A percentile compares a stretch with the other conserved stretches of the same genome.
These are phyloP conservation scores for Oligia latruncula DNA, from an alignment of 2,888 invertebrate species.

Conservation along the genomic window DNA sequence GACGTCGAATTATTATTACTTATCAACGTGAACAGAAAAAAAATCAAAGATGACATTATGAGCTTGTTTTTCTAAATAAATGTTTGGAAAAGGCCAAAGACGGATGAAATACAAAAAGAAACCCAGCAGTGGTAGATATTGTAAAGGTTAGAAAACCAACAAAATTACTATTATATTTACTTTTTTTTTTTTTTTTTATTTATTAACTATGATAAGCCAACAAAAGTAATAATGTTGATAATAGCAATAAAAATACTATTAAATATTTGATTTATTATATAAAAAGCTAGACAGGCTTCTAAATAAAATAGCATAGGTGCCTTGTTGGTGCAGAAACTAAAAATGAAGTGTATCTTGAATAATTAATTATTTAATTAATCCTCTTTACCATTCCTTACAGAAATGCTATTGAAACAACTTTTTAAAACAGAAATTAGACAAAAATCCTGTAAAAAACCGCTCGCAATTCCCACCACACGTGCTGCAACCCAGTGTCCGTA, in stretches of 20 bases:
- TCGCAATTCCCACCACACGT: slow-evolving; percentile 10
- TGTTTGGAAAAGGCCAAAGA: not conserved
- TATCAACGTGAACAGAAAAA: not conserved
- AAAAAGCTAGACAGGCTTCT: not conserved
- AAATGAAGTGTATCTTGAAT: not conserved
- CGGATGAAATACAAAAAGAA: not conserved
- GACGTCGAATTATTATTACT: not conserved
- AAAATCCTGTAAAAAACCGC: slow-evolving; percentile 12
- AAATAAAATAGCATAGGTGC: not conserved
- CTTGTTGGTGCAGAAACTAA: not conserved
- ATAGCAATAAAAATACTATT: not conserved
- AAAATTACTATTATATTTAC: no score
- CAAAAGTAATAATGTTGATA: no score
- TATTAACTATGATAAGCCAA: not conserved
- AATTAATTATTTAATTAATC: no score
- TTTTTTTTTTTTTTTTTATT: no score
- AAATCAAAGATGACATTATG: not conserved
- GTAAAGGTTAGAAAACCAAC: not conserved
- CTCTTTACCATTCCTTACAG: not conserved
- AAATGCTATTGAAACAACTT: not conserved
- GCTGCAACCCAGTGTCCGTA: slow-evolving; percentile 52
- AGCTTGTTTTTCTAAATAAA: not conserved
- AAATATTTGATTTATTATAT: no score
- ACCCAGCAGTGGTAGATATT: not conserved
- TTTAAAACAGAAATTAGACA: not conserved